phyloP scores from a whole-genome alignment of 2,113 vertebrate genomes.

The Corythaixoides concolor region DNA sequence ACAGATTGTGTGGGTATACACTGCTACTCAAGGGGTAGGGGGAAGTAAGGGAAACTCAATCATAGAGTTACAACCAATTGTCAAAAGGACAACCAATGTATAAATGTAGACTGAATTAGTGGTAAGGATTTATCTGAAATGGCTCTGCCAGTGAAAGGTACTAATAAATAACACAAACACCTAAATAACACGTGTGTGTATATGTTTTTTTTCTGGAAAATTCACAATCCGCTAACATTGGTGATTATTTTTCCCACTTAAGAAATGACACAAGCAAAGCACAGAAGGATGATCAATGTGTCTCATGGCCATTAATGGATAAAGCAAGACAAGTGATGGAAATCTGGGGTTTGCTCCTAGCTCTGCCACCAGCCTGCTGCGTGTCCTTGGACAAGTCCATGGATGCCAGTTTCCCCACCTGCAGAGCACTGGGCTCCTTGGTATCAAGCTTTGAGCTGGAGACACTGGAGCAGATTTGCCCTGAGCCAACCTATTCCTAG shows the following conservation, averaged over 20 bases:
- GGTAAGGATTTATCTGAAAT: neutral
- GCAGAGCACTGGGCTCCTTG: neutral
- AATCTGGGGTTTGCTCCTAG: neutral
- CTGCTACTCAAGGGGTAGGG: neutral
- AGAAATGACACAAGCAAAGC: neutral
- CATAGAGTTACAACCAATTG: neutral
- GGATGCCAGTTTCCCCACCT: constrained; percentile 7
- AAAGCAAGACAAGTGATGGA: neutral
- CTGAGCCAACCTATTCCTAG: neutral
- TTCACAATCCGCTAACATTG: neutral
- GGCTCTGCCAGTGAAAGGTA: neutral
- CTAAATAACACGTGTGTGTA: neutral
- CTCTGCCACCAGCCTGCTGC: neutral
- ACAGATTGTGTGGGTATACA: neutral
- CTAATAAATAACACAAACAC: neutral
- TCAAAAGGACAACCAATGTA: neutral
- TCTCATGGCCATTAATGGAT: neutral
- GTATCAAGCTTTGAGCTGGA: neutral
- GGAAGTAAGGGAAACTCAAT: neutral
- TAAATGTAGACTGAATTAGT: neutral
- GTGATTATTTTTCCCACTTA: neutral
- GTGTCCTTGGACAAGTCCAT: neutral
- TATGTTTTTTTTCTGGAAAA: neutral
- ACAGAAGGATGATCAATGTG: neutral
- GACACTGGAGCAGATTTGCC: neutral